Conservation (phyloP, 2,797 vertebrate species). For the Vespertilio murinus region DNA sequence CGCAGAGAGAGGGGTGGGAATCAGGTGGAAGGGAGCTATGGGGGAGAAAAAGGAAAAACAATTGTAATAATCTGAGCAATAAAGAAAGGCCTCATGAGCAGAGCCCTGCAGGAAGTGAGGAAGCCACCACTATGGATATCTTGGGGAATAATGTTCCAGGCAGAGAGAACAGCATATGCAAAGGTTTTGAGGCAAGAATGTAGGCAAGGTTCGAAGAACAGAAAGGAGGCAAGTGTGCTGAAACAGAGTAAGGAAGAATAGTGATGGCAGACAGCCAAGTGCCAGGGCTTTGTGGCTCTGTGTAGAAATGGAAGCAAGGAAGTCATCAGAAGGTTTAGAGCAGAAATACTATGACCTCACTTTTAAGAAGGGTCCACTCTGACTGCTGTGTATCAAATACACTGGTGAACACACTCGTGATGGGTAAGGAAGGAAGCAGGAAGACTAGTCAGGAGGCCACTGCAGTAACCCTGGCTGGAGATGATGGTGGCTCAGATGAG, state of each 20-base stretch:
- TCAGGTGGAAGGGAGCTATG: no score
- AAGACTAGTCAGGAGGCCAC: neutral
- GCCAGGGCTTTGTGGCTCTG: neutral
- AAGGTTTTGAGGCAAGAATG: slow-evolving; percentile 10
- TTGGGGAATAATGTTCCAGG: neutral
- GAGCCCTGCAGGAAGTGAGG: neutral
- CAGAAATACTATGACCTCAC: neutral
- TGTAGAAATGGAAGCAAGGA: neutral
- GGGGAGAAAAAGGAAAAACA: no score
- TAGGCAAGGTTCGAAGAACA: neutral
- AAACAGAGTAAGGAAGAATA: neutral
- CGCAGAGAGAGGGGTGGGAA: no score
- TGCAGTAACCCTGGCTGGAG: neutral
- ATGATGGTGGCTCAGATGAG: neutral
- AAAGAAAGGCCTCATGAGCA: neutral
- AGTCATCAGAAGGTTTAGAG: neutral
- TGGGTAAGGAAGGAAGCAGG: neutral
- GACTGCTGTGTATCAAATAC: neutral
- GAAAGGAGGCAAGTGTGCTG: neutral
- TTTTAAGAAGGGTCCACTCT: neutral
- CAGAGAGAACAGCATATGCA: neutral
- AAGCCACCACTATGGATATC: neutral
- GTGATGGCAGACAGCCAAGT: neutral
- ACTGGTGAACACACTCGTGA: neutral
- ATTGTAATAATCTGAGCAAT: no score